Evolutionary conservation across 2,888 invertebrate genomes (phyloP), one percentile per base, ranked within the genome.

Genomic region (Watsonalla binaria): DNA sequence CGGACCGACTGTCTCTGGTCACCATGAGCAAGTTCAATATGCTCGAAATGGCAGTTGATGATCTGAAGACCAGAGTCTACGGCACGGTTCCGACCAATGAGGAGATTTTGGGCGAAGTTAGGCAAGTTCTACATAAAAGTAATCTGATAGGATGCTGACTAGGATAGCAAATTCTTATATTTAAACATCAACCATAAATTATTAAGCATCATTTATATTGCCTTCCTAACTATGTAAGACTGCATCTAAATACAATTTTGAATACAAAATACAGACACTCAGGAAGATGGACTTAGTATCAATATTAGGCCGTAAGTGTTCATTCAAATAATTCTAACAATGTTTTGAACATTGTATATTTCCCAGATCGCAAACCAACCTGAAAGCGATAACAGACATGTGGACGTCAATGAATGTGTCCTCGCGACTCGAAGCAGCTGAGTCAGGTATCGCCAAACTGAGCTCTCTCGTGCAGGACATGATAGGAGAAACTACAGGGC

Each of bases 381-480:
- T 88, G 9, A 89, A 86, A 63, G 89, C 92, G 0, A 82, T 93
- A 24, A 88, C 92, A 11, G 94, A 94, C 55, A 92, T 94, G 92
- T 94, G 94, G 92, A 93, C 93, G 58, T 89, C 92, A 14, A 77
- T 94, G 54, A 93, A 92, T 61, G 84, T 94, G 0, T 91, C 92
- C 0, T 94, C 94, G 59, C 88, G 94, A 42, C 74, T 94, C 56
- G 94, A 94, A 49, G 93, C 93, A 0, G 90, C 92, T 6, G 94
- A 95, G 68, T 79, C 84, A 45, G 93, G 92, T 15, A 91, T 94
- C 51, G 80, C 84, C 14, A 94, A 94, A 74, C 76, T 94, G n/a
- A 92, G 92, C 51, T 91, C 92, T 0, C 82, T 94, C 60, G 80
- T 94, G 6, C 92, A 93, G 70, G 93, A 93, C 60, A 66, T 93